These are phyloP conservation scores for Drosophila tani DNA, from an alignment of 1,140 invertebrate species.

Conservation along the genomic window DNA sequence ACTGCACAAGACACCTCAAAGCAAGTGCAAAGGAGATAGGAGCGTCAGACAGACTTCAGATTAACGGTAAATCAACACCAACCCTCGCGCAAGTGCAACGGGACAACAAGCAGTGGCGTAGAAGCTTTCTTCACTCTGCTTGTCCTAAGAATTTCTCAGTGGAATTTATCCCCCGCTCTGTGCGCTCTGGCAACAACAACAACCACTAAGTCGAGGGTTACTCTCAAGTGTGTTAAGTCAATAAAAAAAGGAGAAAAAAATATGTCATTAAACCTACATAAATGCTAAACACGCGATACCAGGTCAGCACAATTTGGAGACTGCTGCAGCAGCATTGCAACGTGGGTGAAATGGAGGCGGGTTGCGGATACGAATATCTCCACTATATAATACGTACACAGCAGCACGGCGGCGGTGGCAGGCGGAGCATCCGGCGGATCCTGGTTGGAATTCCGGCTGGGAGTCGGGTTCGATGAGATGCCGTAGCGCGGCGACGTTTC, in stretches of 20 bases:
- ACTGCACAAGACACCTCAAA: neutral
- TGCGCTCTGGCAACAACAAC: neutral
- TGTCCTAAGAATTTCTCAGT: neutral
- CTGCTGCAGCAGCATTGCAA: conserved; percentile 29
- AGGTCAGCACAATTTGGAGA: conserved; percentile 20
- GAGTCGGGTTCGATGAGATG: conserved; percentile 10
- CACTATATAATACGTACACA: conserved; percentile 30
- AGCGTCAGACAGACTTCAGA: neutral
- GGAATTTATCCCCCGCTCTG: neutral
- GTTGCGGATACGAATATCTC: neutral
- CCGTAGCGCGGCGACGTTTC: conserved; percentile 38
- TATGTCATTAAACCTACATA: conserved; percentile 25
- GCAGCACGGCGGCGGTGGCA: conserved; percentile 3
- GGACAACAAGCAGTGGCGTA: neutral
- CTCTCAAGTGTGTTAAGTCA: conserved; percentile 26
- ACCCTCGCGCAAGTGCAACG: conserved; percentile 3
- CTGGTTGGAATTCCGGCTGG: conserved; percentile 11
- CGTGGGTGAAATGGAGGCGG: conserved; percentile 21
- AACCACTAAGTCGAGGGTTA: neutral
- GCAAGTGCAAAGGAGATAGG: conserved; percentile 4
- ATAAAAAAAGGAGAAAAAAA: neutral
- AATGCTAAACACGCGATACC: conserved; percentile 30
- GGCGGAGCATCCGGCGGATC: conserved; percentile 5
- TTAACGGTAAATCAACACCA: conserved; percentile 4
- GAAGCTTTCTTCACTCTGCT: neutral